Evolutionary conservation across 2,888 invertebrate genomes (phyloP).

Genomic region (Silvanus unidentatus): DNA sequence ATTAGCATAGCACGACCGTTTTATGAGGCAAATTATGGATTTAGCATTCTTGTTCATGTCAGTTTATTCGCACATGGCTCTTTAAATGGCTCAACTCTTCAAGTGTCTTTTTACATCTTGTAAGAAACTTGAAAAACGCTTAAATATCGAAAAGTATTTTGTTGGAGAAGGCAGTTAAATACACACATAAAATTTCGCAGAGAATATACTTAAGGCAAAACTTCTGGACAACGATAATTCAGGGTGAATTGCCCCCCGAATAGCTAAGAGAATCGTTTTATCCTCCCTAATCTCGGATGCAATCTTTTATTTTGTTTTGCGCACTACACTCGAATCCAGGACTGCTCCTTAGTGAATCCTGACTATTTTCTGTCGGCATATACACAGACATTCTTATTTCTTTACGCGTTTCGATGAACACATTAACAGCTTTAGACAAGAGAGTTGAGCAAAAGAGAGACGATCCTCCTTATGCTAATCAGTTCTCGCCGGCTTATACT

Average conservation of each 20-base stretch:
- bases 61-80: neutral
- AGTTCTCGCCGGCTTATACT: conserved; percentile 29
- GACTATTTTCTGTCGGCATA: conserved; percentile 22
- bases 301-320: conserved; percentile 39
- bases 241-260: conserved; percentile 36
- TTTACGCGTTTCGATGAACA: conserved; percentile 34
- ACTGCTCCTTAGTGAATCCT: conserved; percentile 32
- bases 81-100: too few species aligned
- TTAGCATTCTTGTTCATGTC: conserved; percentile 9
- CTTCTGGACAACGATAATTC: conserved; percentile 37
- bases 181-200: too few species aligned
- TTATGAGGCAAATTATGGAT: conserved; percentile 33
- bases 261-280: conserved; percentile 34
- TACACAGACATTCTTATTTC: conserved; percentile 19
- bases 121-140: conserved; percentile 19
- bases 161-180: too few species aligned
- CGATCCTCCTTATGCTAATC: conserved; percentile 40
- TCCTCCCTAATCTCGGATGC: conserved; percentile 38
- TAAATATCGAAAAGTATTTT: too few species aligned
- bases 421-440: conserved; percentile 39
- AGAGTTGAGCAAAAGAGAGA: conserved; percentile 17
- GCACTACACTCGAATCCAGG: conserved; percentile 13
- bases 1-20: conserved; percentile 35
- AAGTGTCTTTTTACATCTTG: conserved; percentile 3
- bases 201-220: conserved; percentile 8